Evolutionary conservation across 2,888 invertebrate species (phyloP).

Genomic region (Zaprionus lineosus): DNA sequence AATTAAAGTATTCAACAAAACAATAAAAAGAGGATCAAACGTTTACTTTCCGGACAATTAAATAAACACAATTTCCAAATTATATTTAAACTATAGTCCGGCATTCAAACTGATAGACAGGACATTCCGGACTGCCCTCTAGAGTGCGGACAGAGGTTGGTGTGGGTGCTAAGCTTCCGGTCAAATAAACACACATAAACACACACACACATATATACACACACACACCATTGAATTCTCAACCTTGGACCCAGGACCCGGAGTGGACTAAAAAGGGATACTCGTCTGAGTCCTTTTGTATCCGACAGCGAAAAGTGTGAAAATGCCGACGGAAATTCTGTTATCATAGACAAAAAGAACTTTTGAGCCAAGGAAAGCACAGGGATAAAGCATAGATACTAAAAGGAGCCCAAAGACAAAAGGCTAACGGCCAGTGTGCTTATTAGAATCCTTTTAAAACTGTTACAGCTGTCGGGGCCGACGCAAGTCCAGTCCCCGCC

Average conservation of each 20-base stretch:
- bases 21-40: slow-evolving; percentile 35
- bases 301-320: slow-evolving; percentile 65
- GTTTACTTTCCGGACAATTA: slow-evolving; percentile 70
- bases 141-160: slow-evolving; percentile 4
- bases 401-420: slow-evolving; percentile 38
- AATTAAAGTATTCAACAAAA: slow-evolving; percentile 37
- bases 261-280: slow-evolving; percentile 42
- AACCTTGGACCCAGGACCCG: slow-evolving; percentile 46
- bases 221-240: slow-evolving; percentile 50
- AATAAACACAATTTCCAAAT: slow-evolving; percentile 76
- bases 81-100: slow-evolving; percentile 68
- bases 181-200: slow-evolving; percentile 38
- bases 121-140: slow-evolving; percentile 1
- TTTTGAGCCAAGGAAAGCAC: slow-evolving; percentile 44
- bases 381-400: slow-evolving; percentile 50
- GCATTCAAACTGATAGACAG: slow-evolving; percentile 1
- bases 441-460: slow-evolving; percentile 73
- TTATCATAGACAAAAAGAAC: slow-evolving; percentile 69
- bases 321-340: slow-evolving; percentile 65
- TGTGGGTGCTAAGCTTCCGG: slow-evolving; percentile 61
- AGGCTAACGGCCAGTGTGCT: slow-evolving; percentile 64
- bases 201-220: slow-evolving; percentile 13
- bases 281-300: no score
- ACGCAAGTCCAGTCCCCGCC: not conserved
- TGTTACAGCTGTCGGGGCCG: slow-evolving; percentile 52